Evolutionary conservation across 2,888 invertebrate genomes (phyloP).

Genomic region (Aricia artaxerxes): DNA sequence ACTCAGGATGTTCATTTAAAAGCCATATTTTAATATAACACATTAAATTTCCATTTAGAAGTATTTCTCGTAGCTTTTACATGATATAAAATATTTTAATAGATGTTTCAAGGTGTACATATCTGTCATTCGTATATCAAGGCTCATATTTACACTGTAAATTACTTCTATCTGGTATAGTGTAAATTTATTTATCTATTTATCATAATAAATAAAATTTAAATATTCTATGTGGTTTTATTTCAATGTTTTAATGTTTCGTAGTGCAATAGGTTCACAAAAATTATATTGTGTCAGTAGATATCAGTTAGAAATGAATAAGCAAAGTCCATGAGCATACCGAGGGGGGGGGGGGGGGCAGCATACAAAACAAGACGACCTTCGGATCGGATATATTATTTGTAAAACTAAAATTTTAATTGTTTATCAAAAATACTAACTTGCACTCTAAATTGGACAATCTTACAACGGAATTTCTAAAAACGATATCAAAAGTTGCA

Average conservation of each 20-base stretch:
- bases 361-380: too few species aligned
- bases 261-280: too few species aligned
- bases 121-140: conserved; percentile 63
- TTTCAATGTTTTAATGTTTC: conserved; percentile 40
- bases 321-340: too few species aligned
- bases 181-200: conserved; percentile 76
- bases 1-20: neutral
- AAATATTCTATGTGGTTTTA: conserved; percentile 49
- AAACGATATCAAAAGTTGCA: too few species aligned
- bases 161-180: conserved; percentile 49
- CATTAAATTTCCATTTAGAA: conserved; percentile 6
- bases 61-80: conserved; percentile 28
- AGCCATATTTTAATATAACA: neutral
- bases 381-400: too few species aligned
- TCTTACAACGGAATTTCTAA: too few species aligned
- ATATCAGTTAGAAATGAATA: too few species aligned
- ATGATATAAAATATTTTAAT: conserved; percentile 45
- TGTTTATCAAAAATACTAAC: too few species aligned
- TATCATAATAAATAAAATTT: conserved; percentile 73
- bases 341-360: too few species aligned
- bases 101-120: conserved; percentile 64
- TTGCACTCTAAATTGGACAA: too few species aligned
- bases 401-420: too few species aligned
- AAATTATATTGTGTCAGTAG: too few species aligned
- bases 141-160: conserved; percentile 73